Evolutionary conservation across 2,888 invertebrate species (phyloP).

Genomic region (Frankliniella fusca): DNA sequence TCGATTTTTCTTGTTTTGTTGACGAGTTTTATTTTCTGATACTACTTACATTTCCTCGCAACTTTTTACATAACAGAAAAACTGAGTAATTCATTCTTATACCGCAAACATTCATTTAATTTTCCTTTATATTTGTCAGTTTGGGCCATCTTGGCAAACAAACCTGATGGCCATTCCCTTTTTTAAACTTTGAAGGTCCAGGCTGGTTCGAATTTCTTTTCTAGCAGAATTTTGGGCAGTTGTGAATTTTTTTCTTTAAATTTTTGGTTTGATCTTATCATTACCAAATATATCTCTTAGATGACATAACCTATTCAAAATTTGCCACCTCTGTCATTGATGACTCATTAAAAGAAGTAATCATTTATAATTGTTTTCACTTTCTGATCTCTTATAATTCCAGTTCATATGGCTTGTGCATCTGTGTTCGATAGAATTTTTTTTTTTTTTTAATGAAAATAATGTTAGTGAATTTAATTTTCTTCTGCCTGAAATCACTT

Average conservation of each 20-base stretch:
- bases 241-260: no score
- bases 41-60: not conserved
- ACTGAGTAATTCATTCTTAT: not conserved
- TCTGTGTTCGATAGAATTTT: no score
- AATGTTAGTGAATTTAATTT: no score
- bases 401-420: not conserved
- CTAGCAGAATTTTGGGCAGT: no score
- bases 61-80: not conserved
- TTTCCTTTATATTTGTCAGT: constrained; percentile 1
- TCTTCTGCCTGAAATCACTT: no score
- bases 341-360: not conserved
- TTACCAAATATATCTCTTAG: not conserved
- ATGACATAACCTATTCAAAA: not conserved
- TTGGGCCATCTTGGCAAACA: not conserved
- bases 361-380: not conserved
- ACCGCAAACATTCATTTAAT: not conserved
- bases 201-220: no score
- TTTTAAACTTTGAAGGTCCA: no score
- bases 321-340: constrained; percentile 17
- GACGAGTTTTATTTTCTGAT: not conserved
- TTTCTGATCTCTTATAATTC: no score
- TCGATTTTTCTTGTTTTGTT: constrained; percentile 8
- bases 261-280: not conserved
- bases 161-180: no score
- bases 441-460: no score